These are phyloP conservation scores for Phyto melanocephala DNA, from an alignment of 2,888 invertebrate species.

Conservation along the genomic window DNA sequence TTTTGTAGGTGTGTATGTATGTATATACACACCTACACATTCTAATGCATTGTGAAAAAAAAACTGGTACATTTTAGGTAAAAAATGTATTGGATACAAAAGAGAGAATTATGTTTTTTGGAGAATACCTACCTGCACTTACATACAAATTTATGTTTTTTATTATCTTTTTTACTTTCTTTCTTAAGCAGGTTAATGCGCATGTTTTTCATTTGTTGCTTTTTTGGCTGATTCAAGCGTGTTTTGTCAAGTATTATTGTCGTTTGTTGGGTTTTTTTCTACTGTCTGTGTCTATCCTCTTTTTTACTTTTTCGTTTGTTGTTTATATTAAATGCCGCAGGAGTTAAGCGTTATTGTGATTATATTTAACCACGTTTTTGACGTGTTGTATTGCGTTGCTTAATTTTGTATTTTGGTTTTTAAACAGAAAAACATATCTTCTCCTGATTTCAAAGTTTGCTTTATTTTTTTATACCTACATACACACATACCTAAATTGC, in stretches of 20 bases:
- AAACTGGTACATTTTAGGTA: too few relatives aligned
- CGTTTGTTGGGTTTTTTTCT: background rate
- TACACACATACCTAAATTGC: background rate
- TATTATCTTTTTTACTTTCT: background rate
- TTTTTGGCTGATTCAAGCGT: background rate
- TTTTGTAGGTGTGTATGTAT: too few relatives aligned
- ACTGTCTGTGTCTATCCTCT: background rate
- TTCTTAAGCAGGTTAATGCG: background rate
- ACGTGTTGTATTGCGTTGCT: background rate
- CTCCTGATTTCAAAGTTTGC: background rate
- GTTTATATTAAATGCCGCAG: background rate
- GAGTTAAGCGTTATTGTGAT: conserved; percentile 25
- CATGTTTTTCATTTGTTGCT: conserved; percentile 33
- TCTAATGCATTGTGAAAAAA: too few relatives aligned
- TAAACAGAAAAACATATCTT: background rate
- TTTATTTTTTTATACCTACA: background rate
- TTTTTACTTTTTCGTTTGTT: background rate
- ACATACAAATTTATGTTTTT: background rate
- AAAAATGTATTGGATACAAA: too few relatives aligned
- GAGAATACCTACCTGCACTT: too few relatives aligned
- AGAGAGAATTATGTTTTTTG: too few relatives aligned
- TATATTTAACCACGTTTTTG: background rate
- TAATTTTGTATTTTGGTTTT: background rate
- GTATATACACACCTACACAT: too few relatives aligned
- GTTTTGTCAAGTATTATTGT: background rate